Conservation (phyloP, 2,888 invertebrate species). For the Sussaba pulchella region DNA sequence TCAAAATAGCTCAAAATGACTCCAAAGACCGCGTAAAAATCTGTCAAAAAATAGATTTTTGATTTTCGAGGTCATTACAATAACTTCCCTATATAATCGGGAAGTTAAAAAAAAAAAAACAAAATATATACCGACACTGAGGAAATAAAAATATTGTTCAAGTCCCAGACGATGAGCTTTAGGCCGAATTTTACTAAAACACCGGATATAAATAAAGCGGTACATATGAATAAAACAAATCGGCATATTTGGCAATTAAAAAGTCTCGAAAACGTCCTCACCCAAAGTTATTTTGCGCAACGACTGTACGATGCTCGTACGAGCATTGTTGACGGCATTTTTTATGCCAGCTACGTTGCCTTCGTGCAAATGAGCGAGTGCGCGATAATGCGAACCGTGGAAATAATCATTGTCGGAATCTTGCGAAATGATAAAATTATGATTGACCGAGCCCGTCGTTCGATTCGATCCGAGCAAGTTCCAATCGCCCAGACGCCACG, state of each 20-base stretch:
- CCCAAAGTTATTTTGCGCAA: conserved; percentile 88
- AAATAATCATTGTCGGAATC: conserved; percentile 76
- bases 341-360: conserved; percentile 85
- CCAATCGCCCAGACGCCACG: conserved; percentile 91
- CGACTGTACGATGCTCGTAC: conserved; percentile 86
- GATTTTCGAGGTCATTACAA: too few species aligned
- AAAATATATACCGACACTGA: not conserved
- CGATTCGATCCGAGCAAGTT: conserved; percentile 74
- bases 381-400: conserved; percentile 86
- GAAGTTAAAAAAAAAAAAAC: too few species aligned
- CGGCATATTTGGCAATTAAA: too few species aligned
- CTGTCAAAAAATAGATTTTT: too few species aligned
- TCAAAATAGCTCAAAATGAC: too few species aligned
- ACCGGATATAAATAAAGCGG: too few species aligned
- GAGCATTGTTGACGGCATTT: conserved; percentile 87
- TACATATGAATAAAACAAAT: too few species aligned
- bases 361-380: conserved; percentile 86
- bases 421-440: conserved; percentile 19
- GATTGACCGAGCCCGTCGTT: conserved; percentile 4
- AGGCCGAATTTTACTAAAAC: too few species aligned
- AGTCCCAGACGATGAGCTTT: too few species aligned
- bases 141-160: conserved; percentile 80
- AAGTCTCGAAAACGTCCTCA: not conserved
- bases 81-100: too few species aligned
- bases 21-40: too few species aligned